phyloP scores from a whole-genome alignment of 2,888 invertebrate species.

The Drosophila peninsularis region DNA sequence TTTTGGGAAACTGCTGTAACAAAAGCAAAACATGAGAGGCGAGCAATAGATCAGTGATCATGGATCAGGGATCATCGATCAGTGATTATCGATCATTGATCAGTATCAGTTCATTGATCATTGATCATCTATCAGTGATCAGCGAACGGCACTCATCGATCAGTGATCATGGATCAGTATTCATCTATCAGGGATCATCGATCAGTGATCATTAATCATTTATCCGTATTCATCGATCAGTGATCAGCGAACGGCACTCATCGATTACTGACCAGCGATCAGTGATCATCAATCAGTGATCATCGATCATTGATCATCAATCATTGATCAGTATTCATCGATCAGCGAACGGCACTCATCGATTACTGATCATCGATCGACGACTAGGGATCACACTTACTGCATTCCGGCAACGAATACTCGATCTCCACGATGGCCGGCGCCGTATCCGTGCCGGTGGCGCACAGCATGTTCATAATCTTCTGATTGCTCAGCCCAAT shows the following conservation, averaged over 20 bases:
- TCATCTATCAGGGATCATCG: background rate
- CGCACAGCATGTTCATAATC: conserved; percentile 88
- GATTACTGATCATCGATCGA: background rate
- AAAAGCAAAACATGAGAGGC: conserved; percentile 4
- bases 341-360: background rate
- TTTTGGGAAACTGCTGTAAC: conserved; percentile 87
- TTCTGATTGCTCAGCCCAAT: conserved; percentile 91
- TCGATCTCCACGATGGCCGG: conserved; percentile 92
- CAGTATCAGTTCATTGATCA: background rate
- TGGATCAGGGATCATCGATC: background rate
- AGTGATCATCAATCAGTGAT: background rate
- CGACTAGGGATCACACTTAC: conserved; percentile 85
- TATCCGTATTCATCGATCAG: background rate
- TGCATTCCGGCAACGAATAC: conserved; percentile 92
- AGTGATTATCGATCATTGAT: background rate
- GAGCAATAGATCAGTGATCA: background rate
- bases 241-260: background rate
- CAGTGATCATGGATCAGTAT: background rate
- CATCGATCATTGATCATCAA: background rate
- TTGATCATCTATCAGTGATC: background rate
- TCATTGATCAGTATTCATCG: background rate
- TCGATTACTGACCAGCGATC: background rate
- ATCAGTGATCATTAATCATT: background rate
- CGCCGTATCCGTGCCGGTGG: conserved; percentile 86
- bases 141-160: too few relatives aligned